A percentile compares a stretch with the other conserved stretches of the same genome.
phyloP scores from a whole-genome alignment of 35 echinoderm and acorn worm species.

The Lytechinus variegatus region DNA sequence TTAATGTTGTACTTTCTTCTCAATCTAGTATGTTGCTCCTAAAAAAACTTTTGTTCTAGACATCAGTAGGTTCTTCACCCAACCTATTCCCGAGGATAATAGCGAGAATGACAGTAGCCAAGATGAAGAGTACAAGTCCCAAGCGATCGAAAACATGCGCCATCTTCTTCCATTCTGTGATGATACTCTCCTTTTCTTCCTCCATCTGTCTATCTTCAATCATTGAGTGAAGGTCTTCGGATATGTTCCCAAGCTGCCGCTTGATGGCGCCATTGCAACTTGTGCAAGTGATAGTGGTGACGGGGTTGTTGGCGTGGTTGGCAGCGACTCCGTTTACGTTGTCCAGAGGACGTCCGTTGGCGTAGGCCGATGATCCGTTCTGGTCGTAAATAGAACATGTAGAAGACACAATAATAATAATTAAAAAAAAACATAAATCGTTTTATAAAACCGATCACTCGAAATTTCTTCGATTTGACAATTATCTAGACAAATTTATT shows the following conservation, averaged over 20 bases:
- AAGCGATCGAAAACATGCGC: constrained; percentile 62
- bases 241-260: constrained; percentile 47
- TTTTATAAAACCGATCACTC: no score
- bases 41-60: not conserved
- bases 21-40: no score
- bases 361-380: not conserved
- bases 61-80: not conserved
- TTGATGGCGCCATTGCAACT: constrained; percentile 35
- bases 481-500: no score
- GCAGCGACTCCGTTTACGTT: not conserved
- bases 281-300: not conserved
- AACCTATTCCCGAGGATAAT: constrained; percentile 23
- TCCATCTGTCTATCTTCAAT: constrained; percentile 51
- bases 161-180: constrained; percentile 60
- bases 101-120: constrained; percentile 41
- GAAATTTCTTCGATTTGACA: no score
- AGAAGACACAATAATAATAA: not conserved
- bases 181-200: constrained; percentile 22
- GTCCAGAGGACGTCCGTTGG: not conserved
- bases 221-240: constrained; percentile 45
- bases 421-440: not conserved
- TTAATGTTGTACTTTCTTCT: no score
- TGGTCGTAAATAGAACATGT: not conserved
- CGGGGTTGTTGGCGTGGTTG: not conserved
- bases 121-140: constrained; percentile 39